Evolutionary conservation across 92 coral and sea anemone species (phyloP).

Genomic region (Porites divaricata): DNA sequence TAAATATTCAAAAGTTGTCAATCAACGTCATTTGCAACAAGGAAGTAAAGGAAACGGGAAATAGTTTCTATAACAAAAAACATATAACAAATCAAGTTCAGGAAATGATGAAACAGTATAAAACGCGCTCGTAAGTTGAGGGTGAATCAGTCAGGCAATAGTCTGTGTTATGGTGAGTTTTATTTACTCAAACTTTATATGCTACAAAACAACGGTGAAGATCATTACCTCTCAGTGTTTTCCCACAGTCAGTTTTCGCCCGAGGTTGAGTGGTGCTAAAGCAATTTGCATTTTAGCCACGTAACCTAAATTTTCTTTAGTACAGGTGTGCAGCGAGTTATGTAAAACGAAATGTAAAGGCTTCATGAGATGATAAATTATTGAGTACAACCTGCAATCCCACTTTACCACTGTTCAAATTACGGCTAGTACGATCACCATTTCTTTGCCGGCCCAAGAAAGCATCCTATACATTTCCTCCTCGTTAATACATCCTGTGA

Average conservation of each 20-base stretch:
- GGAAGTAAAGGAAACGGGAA: no score
- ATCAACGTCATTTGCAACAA: no score
- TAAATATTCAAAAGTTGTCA: no score
- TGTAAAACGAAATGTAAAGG: no score
- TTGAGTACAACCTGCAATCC: no score
- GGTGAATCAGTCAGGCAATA: background rate
- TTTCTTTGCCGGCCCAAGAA: no score
- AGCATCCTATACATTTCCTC: no score
- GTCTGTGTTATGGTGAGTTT: background rate
- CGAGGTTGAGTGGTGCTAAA: background rate
- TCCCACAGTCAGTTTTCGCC: background rate
- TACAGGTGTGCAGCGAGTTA: background rate
- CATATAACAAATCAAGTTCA: background rate
- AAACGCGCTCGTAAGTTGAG: background rate
- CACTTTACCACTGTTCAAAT: no score
- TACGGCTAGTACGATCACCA: no score
- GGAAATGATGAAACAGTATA: background rate
- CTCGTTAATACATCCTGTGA: no score
- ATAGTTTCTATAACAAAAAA: no score
- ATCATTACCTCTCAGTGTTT: background rate
- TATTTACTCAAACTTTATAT: background rate
- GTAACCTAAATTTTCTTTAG: background rate
- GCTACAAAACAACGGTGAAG: background rate
- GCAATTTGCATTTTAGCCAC: background rate
- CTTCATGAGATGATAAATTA: no score